A percentile compares a stretch with the other conserved stretches of the same genome.
Evolutionary conservation across 2,888 invertebrate genomes (phyloP).

Genomic region (Aethes cnicana): DNA sequence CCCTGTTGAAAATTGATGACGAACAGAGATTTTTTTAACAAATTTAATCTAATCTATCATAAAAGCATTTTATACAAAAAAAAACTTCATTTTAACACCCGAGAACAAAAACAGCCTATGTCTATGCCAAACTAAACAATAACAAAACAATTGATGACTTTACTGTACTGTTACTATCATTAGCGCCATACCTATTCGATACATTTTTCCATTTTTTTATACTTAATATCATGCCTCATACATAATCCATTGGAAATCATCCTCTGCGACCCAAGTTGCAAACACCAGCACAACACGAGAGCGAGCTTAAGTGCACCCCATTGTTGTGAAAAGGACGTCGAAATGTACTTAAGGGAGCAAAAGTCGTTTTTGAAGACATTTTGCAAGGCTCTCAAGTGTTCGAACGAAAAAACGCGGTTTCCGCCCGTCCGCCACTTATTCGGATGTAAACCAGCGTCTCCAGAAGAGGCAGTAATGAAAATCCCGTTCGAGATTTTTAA

Average conservation of each 20-base stretch:
- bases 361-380: conserved; percentile 74
- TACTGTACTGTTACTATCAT: too few relatives aligned
- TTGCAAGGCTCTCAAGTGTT: conserved; percentile 73
- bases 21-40: too few relatives aligned
- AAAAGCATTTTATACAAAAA: too few relatives aligned
- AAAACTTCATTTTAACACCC: too few relatives aligned
- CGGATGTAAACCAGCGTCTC: conserved; percentile 38
- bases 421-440: conserved; percentile 72
- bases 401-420: conserved; percentile 68
- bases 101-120: too few relatives aligned
- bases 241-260: conserved; percentile 18
- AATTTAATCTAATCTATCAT: too few relatives aligned
- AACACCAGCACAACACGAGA: conserved; percentile 33
- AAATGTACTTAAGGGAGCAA: conserved; percentile 70
- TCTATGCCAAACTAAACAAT: too few relatives aligned
- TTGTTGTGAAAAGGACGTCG: conserved; percentile 62
- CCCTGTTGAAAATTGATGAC: too few relatives aligned
- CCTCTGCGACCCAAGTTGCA: conserved; percentile 33
- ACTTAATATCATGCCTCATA: background rate
- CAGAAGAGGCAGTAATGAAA: conserved; percentile 21
- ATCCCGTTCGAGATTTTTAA: conserved; percentile 14
- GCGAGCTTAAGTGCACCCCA: conserved; percentile 54
- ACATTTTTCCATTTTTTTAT: background rate
- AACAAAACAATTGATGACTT: too few relatives aligned
- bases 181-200: too few relatives aligned